phyloP scores from a whole-genome alignment of 1,140 invertebrate species.

The Neodiprion lecontei region DNA sequence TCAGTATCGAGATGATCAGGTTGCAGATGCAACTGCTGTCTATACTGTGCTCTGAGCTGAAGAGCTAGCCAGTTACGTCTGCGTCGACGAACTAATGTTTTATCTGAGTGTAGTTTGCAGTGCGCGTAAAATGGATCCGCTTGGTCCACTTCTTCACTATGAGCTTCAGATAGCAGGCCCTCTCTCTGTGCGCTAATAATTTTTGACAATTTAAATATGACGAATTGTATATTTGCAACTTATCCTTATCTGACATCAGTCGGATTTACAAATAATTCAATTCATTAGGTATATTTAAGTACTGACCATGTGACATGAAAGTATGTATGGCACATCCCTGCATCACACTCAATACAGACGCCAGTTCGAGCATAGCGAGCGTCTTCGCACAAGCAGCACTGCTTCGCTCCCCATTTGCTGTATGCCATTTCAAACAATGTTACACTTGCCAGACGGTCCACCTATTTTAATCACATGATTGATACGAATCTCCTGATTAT shows the following conservation, averaged over 20 bases:
- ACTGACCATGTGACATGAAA: conserved; percentile 96
- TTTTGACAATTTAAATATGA: conserved; percentile 23
- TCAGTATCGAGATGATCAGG: conserved; percentile 65
- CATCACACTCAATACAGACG: conserved; percentile 96
- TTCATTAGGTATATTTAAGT: too few relatives aligned
- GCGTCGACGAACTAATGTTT: conserved; percentile 78
- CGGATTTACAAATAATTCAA: too few relatives aligned
- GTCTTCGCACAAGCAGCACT: conserved; percentile 88
- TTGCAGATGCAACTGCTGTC: conserved; percentile 65
- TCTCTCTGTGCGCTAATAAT: conserved; percentile 86
- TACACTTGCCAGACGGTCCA: conserved; percentile 82
- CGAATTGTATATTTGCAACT: background rate
- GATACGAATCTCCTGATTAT: too few relatives aligned
- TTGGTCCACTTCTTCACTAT: conserved; percentile 91
- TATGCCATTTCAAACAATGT: conserved; percentile 97
- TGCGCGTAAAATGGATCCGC: conserved; percentile 98
- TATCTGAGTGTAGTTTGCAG: conserved; percentile 91
- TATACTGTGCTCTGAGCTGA: conserved; percentile 79
- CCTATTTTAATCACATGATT: conserved; percentile 54
- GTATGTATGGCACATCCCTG: conserved; percentile 95
- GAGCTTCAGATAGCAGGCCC: conserved; percentile 91
- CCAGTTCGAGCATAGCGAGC: conserved; percentile 86
- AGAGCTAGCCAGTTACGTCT: conserved; percentile 89
- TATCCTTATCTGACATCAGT: too few relatives aligned
- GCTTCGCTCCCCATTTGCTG: conserved; percentile 91